Base-by-base conservation (phyloP, 2,113 vertebrate species). In the Coracopsis vasa region DNA sequence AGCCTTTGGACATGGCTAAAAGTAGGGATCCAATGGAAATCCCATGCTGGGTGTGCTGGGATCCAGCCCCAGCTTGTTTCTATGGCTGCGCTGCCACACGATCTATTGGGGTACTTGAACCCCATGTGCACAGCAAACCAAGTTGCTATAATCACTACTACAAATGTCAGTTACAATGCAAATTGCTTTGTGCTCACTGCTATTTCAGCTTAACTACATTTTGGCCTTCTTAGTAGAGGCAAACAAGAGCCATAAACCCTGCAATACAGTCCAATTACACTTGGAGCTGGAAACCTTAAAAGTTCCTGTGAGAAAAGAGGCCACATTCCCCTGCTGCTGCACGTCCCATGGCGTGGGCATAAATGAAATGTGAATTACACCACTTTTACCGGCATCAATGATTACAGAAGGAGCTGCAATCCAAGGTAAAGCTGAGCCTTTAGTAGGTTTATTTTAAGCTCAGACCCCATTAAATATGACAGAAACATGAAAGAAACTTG, bases 391-490 rank as follows among this genome's bases (percentile, higher is more conserved):
- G 42, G 41, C 27, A 24, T 45, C 74, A 79, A 18, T 91, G 86
- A 85, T 92, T 58, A 77, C 93, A 90, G 70, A 56, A 61, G 82
- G 15, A 88, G 70, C 81, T 72, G 90, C 92, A 70, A 77, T 24
- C 80, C 86, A 48, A 87, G 91, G 91, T 86, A 94, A 94, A 80
- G 84, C 89, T 28, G 50, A 78, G 47, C 69, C 65, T 71, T 81
- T 31, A 28, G 61, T 7, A 47, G 77, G 81, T 90, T 92, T 95
- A 94, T 94, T 97, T 94, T 92, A 91, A 95, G 73, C 74, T 87
- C 80, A 91, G 78, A 50, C 39, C 67, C 80, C 66, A 82, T 94
- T 82, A 91, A 82, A 82, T 67, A 53, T 6, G 73, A 86, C 79
- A 90, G 92, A 91, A 87, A 72, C 70, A 85, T 11, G 25, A 90